Base-by-base conservation (phyloP, 2,113 vertebrate genomes). In the Sphyrna mokarran region DNA sequence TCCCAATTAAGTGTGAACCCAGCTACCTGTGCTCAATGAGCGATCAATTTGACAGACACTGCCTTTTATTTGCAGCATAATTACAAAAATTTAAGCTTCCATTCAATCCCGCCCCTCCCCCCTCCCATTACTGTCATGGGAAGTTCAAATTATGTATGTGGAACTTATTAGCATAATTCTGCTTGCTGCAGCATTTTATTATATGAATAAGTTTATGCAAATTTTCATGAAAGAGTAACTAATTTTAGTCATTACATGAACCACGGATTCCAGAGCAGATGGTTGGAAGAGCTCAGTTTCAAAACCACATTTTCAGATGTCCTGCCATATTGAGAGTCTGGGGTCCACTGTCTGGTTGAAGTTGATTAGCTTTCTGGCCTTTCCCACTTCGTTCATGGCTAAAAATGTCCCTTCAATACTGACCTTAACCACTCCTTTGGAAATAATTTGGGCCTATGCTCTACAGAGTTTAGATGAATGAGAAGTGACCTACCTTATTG, bases 91-190 rank as follows among this genome's bases (percentile, higher is more conserved):
- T n/a, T 63, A 91, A 91, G 58, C 26, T 63, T 63, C 54, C 58
- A 93, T 93, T 63, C 61, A 2, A 54, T 5, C 61, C 89, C 5
- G 61, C 61, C 13, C 61, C 61, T 10, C 61, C 61, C 61, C 48
- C 48, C 83, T 0, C 22, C 48, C 5, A 23, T 37, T 93, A 7
- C 14, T 37, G 89, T 37, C 14, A 33, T 68, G 89, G 61, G 61
- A 37, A n/a, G n/a, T 66, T 93, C 89, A 66, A 93, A 93, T 93
- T 93, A 93, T 93, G 29, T 66, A 93, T 93, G 61, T 93, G 61
- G 89, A 63, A 66, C 61, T 37, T 61, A 90, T 93, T 93, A 93
- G 33, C 89, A 93, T 93, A 93, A 93, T 66, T 22, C 33, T 2
- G 16, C n/a, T 93, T 93, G 20, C 89, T 93, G 61, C 89, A 93